Percentiles rank a stretch among this genome's conserved stretches.
Evolutionary conservation across 2,888 invertebrate genomes (phyloP).

Genomic region (Agonopterix arenella): DNA sequence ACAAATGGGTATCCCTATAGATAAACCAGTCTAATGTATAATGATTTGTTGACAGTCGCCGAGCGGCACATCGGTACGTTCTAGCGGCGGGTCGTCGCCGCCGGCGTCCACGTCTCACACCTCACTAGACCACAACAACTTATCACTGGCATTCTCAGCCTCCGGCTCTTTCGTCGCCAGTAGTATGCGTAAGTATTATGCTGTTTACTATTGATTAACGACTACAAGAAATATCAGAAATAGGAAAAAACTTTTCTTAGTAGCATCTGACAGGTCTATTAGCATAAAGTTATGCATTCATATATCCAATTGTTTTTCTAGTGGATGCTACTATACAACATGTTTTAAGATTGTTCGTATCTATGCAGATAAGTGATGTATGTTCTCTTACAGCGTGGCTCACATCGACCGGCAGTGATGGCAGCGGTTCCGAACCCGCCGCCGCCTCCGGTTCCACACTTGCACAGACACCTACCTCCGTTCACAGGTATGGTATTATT

Average conservation of each 20-base stretch:
- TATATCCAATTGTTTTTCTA: too few relatives aligned
- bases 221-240: too few relatives aligned
- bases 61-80: constrained; percentile 58
- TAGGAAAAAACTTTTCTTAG: too few relatives aligned
- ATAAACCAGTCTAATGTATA: not conserved
- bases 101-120: constrained; percentile 69
- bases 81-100: constrained; percentile 57
- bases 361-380: not conserved
- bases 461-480: constrained; percentile 44
- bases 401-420: constrained; percentile 33
- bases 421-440: constrained; percentile 36
- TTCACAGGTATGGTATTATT: constrained; percentile 21
- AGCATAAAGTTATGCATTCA: too few relatives aligned
- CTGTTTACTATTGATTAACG: too few relatives aligned
- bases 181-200: constrained; percentile 37
- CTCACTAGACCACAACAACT: constrained; percentile 68
- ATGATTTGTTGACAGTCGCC: constrained; percentile 42
- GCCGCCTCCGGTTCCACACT: constrained; percentile 46
- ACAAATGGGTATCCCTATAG: too few relatives aligned
- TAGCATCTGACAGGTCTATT: too few relatives aligned
- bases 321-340: too few relatives aligned
- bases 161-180: constrained; percentile 61
- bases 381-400: not conserved
- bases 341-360: too few relatives aligned
- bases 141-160: constrained; percentile 63